Evolutionary conservation across 1,140 invertebrate species (phyloP).

Genomic region (Venturia canescens): DNA sequence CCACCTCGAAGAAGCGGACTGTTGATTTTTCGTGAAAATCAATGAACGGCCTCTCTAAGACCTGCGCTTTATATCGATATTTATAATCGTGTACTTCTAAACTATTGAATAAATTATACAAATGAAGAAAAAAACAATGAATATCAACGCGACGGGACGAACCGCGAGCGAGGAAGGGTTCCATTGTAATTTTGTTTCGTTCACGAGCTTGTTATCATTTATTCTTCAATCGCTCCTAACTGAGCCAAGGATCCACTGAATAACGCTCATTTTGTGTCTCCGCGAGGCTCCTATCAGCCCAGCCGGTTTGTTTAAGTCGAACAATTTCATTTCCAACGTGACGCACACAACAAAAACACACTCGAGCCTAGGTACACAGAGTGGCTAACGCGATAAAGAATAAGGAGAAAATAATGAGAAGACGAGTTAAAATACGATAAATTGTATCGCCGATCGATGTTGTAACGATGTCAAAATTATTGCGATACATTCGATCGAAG

Average conservation of each 20-base stretch:
- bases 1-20: neutral
- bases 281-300: neutral
- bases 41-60: slow-evolving; percentile 25
- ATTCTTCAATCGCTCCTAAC: neutral
- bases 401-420: too few relatives aligned
- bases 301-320: too few relatives aligned
- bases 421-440: neutral
- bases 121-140: neutral
- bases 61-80: neutral
- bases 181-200: neutral
- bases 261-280: neutral
- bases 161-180: too few relatives aligned
- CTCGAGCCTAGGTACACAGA: too few relatives aligned
- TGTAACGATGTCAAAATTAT: slow-evolving; percentile 3
- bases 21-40: neutral
- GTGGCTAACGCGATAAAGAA: too few relatives aligned
- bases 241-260: too few relatives aligned
- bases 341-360: too few relatives aligned
- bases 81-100: neutral
- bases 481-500: slow-evolving; percentile 22
- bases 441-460: neutral
- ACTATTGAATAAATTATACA: neutral
- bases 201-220: slow-evolving; percentile 1
- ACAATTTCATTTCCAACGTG: too few relatives aligned
- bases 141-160: too few relatives aligned